Evolutionary conservation across 1,140 invertebrate genomes (phyloP), one percentile per base, ranked within the genome.

Genomic region (Druon quercuslanigerum): DNA sequence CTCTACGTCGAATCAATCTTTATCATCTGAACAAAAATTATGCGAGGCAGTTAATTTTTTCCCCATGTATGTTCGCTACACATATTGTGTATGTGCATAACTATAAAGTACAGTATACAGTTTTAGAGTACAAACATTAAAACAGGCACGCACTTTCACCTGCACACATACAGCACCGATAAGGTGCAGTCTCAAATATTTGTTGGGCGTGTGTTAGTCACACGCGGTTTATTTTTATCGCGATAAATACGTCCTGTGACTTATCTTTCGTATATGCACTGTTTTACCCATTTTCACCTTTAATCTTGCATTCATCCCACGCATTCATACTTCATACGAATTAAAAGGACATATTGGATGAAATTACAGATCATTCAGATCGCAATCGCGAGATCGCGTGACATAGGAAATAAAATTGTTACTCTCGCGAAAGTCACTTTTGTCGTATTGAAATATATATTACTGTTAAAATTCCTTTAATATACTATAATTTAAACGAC

Each of bases 171-270:
- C 6, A 33, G 25, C 33, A 20, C 6, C 33, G 76, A 76, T 78
- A 78, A 76, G 74, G 11, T 2, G 6, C 11, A 25, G 13, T 16
- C 20, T 66, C 33, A 66, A 40, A 66, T 66, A 66, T 66, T 33
- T 66, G 60, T 66, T 25, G 57, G 11, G 20, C 13, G 57, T 66
- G 20, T 14, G 20, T 20, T 66, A 66, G 60, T 66, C 66, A 80
- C 66, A 54, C 70, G 60, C 33, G 20, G 54, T 75, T 52, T 80
- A 73, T 75, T 77, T 80, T 77, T 76, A 76, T 80, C 73, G 72
- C 75, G 51, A 73, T 80, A 77, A 80, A 75, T 77, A 73, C 73
- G 71, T 56, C 54, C 40, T 70, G 20, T 19, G 33, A 73, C 72
- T 77, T 80, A 77, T 80, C 79, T 80, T 56, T 19, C 17, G 46